phyloP scores from a whole-genome alignment of 92 coral and sea anemone species.

The Epizoanthus fatuus region DNA sequence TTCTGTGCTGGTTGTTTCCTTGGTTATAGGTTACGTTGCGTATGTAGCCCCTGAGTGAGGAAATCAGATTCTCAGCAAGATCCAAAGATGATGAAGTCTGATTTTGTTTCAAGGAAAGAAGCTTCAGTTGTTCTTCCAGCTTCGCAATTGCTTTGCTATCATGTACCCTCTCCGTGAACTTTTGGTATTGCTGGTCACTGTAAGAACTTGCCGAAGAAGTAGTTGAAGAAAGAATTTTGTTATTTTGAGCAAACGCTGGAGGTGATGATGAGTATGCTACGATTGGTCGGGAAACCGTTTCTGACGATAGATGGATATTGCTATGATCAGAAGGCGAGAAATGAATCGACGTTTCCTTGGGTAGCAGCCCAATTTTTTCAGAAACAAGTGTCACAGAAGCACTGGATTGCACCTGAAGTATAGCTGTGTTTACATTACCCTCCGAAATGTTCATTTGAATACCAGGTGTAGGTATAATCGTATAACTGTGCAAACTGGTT shows the following conservation, averaged over 20 bases:
- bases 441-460: not conserved
- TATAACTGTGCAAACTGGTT: not conserved
- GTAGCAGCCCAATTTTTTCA: not conserved
- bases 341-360: not conserved
- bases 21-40: slow-evolving; percentile 35
- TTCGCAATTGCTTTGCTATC: slow-evolving; percentile 2
- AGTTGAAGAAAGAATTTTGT: not conserved
- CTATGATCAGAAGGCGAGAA: not conserved
- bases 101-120: slow-evolving; percentile 62
- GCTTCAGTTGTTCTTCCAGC: slow-evolving; percentile 46
- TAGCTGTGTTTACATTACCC: not conserved
- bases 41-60: slow-evolving; percentile 42
- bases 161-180: not conserved
- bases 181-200: not conserved
- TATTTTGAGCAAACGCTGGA: not conserved
- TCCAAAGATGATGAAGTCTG: slow-evolving; percentile 62
- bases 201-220: not conserved
- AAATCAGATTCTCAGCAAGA: slow-evolving; percentile 45
- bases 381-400: not conserved
- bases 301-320: not conserved
- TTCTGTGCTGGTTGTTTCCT: not conserved
- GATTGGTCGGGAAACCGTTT: not conserved
- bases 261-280: not conserved
- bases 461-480: not conserved
- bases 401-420: not conserved